Conservation (phyloP, 2,113 vertebrate genomes). For the Hiodon tergisus region DNA sequence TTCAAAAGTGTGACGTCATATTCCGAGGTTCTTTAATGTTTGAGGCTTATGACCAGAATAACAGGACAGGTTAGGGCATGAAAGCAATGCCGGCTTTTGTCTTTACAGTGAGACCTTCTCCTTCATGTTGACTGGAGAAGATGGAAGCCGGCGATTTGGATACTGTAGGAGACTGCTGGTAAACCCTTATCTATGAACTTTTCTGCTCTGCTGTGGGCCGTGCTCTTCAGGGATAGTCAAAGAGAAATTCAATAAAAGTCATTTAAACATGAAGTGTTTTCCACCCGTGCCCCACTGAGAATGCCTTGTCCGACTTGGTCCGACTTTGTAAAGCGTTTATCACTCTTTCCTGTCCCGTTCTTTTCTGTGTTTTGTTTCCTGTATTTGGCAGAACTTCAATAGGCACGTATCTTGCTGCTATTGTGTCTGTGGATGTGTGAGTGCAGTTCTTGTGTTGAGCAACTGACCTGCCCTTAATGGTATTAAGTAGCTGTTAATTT, state of each 20-base stretch:
- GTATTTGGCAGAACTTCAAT: not conserved
- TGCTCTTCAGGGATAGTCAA: not conserved
- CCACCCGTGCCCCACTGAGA: not conserved
- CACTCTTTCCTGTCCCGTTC: not conserved
- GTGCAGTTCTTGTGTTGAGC: constrained; percentile 34
- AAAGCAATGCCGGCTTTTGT: constrained; percentile 21
- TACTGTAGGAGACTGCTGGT: constrained; percentile 96
- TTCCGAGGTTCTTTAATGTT: no score
- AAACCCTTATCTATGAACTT: constrained; percentile 47
- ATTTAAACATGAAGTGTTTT: no score
- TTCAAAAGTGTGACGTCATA: no score
- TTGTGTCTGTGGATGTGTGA: constrained; percentile 35
- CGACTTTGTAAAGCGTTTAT: constrained; percentile 31
- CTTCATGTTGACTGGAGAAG: constrained; percentile 97
- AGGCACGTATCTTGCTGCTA: constrained; percentile 27
- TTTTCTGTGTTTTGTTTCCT: constrained; percentile 30
- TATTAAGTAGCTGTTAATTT: no score
- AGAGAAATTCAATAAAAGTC: no score
- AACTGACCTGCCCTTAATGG: not conserved
- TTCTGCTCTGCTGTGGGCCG: not conserved
- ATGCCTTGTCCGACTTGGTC: not conserved
- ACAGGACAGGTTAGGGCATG: no score
- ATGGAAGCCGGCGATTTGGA: constrained; percentile 92
- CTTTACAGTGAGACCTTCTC: constrained; percentile 92
- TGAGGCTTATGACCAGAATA: no score